phyloP scores from a whole-genome alignment of 2,888 invertebrate genomes.

The Proisotoma minuta region DNA sequence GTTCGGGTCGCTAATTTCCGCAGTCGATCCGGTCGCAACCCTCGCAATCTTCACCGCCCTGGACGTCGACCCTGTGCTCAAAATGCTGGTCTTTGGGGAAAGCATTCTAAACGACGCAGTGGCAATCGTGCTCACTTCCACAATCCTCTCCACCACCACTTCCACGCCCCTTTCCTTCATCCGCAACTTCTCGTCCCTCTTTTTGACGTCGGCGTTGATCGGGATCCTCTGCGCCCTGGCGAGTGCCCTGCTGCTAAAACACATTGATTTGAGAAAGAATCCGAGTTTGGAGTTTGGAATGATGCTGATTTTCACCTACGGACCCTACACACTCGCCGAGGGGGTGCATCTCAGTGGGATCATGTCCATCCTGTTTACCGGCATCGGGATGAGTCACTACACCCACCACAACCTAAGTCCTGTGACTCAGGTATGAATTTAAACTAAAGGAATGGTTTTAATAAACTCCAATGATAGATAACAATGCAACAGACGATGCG shows the following conservation, averaged over 20 bases:
- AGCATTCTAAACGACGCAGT: slow-evolving; percentile 97
- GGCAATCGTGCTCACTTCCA: slow-evolving; percentile 91
- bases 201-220: slow-evolving; percentile 95
- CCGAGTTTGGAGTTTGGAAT: slow-evolving; percentile 97
- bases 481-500: slow-evolving; percentile 99
- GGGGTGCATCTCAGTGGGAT: slow-evolving; percentile 93
- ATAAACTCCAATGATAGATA: no score
- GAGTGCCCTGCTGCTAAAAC: slow-evolving; percentile 86
- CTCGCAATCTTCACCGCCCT: slow-evolving; percentile 97
- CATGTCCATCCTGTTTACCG: slow-evolving; percentile 98
- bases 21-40: slow-evolving; percentile 98
- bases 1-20: slow-evolving; percentile 95
- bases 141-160: slow-evolving; percentile 47
- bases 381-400: slow-evolving; percentile 99
- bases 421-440: slow-evolving; percentile 71
- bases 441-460: not conserved
- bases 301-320: slow-evolving; percentile 97
- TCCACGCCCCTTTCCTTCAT: slow-evolving; percentile 56
- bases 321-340: slow-evolving; percentile 96
- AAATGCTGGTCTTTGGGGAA: slow-evolving; percentile 98
- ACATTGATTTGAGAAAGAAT: slow-evolving; percentile 92
- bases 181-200: slow-evolving; percentile 86
- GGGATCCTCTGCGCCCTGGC: slow-evolving; percentile 91
- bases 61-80: slow-evolving; percentile 92
- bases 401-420: slow-evolving; percentile 97